Conservation (phyloP, 2,113 vertebrate genomes). For the Orycteropus afer region DNA sequence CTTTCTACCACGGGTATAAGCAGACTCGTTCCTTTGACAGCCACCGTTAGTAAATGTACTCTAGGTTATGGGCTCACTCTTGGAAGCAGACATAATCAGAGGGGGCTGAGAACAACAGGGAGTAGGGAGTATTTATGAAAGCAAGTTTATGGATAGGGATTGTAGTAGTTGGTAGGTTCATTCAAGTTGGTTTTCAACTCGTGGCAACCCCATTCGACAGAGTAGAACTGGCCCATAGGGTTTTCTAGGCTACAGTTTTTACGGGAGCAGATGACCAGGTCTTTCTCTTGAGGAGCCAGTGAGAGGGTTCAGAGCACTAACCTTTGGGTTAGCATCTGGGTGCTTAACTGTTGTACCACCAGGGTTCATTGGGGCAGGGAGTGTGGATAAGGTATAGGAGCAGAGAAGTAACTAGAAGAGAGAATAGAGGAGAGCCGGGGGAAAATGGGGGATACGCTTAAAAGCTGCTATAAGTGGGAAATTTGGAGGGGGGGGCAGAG, state of each 20-base stretch:
- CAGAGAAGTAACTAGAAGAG: neutral
- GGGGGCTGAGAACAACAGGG: neutral
- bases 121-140: no score
- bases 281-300: neutral
- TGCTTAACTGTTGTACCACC: neutral
- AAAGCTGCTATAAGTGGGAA: neutral
- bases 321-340: no score
- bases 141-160: neutral
- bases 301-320: neutral
- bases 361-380: neutral
- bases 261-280: neutral
- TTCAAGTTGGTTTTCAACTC: neutral
- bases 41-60: neutral
- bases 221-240: neutral
- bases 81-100: neutral
- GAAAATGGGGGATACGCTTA: fast-evolving
- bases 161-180: no score
- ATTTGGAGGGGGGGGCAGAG: neutral
- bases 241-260: neutral
- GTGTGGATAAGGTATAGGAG: neutral
- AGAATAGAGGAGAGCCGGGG: neutral
- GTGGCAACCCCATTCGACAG: neutral
- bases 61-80: neutral
- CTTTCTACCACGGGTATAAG: neutral
- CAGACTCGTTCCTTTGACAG: neutral